These are phyloP conservation scores for Probosciger aterrimus DNA, from an alignment of 2,113 vertebrate genomes.

Conservation along the genomic window DNA sequence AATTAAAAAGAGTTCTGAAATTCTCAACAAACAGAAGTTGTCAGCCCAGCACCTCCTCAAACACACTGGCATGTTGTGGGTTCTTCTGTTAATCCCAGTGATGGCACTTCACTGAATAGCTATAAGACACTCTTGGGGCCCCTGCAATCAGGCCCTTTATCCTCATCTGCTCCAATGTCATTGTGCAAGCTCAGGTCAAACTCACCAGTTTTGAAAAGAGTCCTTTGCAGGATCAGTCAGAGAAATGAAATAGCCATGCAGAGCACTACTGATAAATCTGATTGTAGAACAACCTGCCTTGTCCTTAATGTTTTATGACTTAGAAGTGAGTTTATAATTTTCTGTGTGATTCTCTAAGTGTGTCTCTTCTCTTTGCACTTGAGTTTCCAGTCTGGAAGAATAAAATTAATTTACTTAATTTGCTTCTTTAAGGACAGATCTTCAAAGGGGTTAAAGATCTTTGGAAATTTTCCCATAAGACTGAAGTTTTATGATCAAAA, in stretches of 20 bases:
- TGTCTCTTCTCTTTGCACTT: background rate
- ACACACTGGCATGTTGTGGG: no score
- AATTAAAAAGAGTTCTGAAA: background rate
- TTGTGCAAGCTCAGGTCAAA: background rate
- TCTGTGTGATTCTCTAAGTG: background rate
- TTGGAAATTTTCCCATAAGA: background rate
- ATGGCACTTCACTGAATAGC: background rate
- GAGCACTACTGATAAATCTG: background rate
- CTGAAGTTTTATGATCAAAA: slow-evolving; percentile 13
- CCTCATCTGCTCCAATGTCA: background rate
- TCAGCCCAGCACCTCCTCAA: background rate
- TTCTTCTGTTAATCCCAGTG: background rate
- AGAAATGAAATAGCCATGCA: background rate
- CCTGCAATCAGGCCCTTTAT: background rate
- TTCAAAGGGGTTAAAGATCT: background rate
- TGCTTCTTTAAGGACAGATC: background rate
- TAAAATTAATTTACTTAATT: background rate
- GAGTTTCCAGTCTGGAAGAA: background rate
- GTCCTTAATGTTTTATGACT: background rate
- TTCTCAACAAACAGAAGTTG: background rate
- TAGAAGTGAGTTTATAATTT: background rate
- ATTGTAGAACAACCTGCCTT: background rate
- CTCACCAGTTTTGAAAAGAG: background rate
- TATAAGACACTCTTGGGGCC: background rate
- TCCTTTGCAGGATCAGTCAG: background rate